phyloP scores from a whole-genome alignment of 2,888 invertebrate genomes.

The Palloptera scutellata region DNA sequence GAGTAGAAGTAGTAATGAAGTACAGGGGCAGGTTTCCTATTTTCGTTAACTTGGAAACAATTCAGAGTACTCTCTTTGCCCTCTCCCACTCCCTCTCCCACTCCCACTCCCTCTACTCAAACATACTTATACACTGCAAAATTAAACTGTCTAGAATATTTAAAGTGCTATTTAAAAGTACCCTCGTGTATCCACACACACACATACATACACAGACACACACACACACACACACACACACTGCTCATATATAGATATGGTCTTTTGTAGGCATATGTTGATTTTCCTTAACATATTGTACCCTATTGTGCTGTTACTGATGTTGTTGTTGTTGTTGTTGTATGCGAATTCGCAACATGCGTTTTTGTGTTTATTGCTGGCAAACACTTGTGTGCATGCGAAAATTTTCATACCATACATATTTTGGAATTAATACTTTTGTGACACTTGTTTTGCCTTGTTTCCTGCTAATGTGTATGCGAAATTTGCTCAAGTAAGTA shows the following conservation, averaged over 20 bases:
- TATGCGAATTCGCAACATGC: slow-evolving; percentile 7
- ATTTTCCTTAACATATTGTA: not conserved
- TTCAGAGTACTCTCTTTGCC: too few species aligned
- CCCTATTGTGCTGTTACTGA: not conserved
- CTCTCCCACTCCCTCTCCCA: too few species aligned
- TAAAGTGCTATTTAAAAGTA: not conserved
- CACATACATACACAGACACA: slow-evolving; percentile 13
- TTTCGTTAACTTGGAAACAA: not conserved
- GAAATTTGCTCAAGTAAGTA: not conserved
- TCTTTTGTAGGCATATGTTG: slow-evolving; percentile 2
- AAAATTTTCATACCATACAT: not conserved
- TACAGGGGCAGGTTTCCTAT: not conserved
- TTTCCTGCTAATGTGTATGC: not conserved
- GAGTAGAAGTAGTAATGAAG: not conserved
- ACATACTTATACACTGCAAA: too few species aligned
- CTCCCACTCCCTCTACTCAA: too few species aligned
- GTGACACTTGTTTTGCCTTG: slow-evolving; percentile 3
- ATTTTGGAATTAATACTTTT: slow-evolving; percentile 18
- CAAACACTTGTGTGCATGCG: slow-evolving; percentile 4
- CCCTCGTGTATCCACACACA: not conserved
- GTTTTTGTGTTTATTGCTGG: slow-evolving; percentile 8
- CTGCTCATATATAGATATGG: not conserved
- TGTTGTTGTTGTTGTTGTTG: too few species aligned
- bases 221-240: slow-evolving; percentile 13
- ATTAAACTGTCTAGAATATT: too few species aligned